Conservation (phyloP, 2,888 invertebrate species). For the Eilema depressum region DNA sequence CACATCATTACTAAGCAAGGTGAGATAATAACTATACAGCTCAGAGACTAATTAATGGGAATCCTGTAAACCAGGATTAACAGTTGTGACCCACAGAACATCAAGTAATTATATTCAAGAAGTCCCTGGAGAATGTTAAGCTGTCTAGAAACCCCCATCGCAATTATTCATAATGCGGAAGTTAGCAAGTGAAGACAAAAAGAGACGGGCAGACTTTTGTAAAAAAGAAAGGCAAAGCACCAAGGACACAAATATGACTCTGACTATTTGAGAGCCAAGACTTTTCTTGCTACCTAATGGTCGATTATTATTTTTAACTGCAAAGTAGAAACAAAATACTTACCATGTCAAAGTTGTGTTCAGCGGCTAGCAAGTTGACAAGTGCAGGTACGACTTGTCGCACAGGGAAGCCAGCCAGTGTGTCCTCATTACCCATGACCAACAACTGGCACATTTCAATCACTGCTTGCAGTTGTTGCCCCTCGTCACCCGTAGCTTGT, state of each 20-base stretch:
- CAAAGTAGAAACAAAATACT: conserved; percentile 46
- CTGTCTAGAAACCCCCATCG: not conserved
- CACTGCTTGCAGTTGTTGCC: conserved; percentile 97
- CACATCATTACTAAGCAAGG: no score
- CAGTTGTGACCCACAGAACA: no score
- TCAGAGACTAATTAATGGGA: no score
- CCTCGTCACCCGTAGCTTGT: conserved; percentile 97
- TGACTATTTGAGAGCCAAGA: no score
- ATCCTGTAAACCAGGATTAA: no score
- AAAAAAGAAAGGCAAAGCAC: no score
- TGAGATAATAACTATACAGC: no score
- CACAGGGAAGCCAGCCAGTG: conserved; percentile 98
- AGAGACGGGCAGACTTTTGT: no score
- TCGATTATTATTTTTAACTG: not conserved
- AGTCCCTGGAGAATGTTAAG: not conserved
- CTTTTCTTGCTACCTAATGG: no score
- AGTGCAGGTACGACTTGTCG: conserved; percentile 99
- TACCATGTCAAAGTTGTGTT: conserved; percentile 99
- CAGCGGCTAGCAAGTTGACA: conserved; percentile 96
- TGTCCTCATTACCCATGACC: conserved; percentile 99
- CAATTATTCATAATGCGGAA: not conserved
- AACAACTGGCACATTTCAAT: conserved; percentile 99
- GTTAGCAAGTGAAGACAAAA: not conserved
- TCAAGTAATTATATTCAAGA: no score
- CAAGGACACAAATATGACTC: no score